phyloP scores from a whole-genome alignment of 2,888 invertebrate genomes.

The Phlogophora meticulosa region DNA sequence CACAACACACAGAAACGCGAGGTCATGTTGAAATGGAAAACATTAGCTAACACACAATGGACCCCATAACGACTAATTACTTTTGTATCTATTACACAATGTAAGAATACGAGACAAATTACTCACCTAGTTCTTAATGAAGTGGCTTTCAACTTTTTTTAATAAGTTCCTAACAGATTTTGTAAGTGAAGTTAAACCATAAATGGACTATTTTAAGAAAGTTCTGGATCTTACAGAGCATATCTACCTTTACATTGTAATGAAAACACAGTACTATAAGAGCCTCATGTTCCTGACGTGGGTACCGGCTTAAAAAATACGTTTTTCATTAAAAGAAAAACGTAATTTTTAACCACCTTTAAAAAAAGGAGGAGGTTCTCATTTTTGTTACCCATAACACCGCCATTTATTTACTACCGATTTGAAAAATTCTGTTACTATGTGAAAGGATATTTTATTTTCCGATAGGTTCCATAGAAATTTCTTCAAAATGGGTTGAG shows the following conservation, averaged over 20 bases:
- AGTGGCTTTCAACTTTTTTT: constrained; percentile 18
- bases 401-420: too few species aligned
- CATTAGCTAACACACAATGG: constrained; percentile 74
- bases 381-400: too few species aligned
- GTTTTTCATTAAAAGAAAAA: too few species aligned
- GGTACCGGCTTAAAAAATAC: too few species aligned
- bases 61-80: constrained; percentile 69
- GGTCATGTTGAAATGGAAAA: constrained; percentile 77
- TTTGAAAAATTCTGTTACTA: too few species aligned
- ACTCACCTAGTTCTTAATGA: constrained; percentile 41
- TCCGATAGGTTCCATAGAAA: too few species aligned
- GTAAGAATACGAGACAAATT: constrained; percentile 35
- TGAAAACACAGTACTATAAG: neutral
- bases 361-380: too few species aligned
- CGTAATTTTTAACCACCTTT: too few species aligned
- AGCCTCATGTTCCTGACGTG: too few species aligned
- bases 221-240: neutral
- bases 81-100: constrained; percentile 67
- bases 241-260: neutral
- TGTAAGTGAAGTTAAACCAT: neutral
- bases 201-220: neutral
- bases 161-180: constrained; percentile 1
- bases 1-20: constrained; percentile 71
- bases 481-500: too few species aligned
- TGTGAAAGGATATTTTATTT: too few species aligned